These are phyloP conservation scores for Zingel zingel DNA, from an alignment of 2,113 vertebrate genomes.

Conservation along the genomic window DNA sequence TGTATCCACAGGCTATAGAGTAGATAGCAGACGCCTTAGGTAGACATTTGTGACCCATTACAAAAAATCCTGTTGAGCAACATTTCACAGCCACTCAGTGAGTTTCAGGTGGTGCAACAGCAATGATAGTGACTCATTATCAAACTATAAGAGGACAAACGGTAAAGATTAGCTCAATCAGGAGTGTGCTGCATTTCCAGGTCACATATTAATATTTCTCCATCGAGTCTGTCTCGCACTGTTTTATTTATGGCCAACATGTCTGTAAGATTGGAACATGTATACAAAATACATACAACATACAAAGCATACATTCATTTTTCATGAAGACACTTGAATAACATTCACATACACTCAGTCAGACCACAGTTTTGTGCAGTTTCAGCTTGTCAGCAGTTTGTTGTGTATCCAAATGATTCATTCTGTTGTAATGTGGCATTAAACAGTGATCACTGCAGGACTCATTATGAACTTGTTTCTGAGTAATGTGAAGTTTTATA, in stretches of 20 bases:
- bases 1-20: constrained; percentile 12
- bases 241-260: background rate
- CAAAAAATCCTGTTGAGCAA: constrained; percentile 38
- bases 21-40: background rate
- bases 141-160: constrained; percentile 32
- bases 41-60: constrained; percentile 23
- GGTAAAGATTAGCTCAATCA: constrained; percentile 41
- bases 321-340: background rate
- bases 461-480: constrained; percentile 48
- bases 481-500: background rate
- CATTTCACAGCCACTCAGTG: background rate
- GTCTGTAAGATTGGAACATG: background rate
- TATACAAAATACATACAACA: background rate
- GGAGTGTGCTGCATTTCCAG: background rate
- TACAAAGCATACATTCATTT: background rate
- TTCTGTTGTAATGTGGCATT: background rate
- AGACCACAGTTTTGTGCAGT: background rate
- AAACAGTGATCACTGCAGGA: constrained; percentile 13
- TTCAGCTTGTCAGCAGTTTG: background rate
- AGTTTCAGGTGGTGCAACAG: constrained; percentile 18
- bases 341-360: background rate
- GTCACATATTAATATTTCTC: constrained; percentile 8
- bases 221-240: background rate
- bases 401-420: background rate
- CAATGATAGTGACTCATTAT: constrained; percentile 43